Conservation (phyloP, 2,797 vertebrate species). For the Spondyliosoma cantharus region DNA sequence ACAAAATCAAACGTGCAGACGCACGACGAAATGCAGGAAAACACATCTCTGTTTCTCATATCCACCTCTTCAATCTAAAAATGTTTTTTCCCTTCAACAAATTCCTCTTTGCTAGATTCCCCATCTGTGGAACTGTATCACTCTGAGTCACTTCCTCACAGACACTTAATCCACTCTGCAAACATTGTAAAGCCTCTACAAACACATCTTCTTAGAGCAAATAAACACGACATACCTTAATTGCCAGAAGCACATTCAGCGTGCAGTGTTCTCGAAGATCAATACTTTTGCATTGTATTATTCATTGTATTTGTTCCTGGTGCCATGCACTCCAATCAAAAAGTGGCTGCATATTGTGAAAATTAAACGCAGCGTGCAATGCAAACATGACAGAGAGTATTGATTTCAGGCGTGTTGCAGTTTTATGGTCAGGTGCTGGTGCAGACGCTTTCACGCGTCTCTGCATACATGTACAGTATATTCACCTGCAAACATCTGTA, state of each 20-base stretch:
- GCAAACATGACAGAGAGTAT: slow-evolving; percentile 66
- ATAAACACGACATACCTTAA: slow-evolving; percentile 54
- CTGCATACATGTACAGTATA: slow-evolving; percentile 9
- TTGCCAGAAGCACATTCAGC: slow-evolving; percentile 25
- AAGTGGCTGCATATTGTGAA: slow-evolving; percentile 48
- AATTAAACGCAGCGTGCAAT: slow-evolving; percentile 59
- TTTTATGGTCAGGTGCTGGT: slow-evolving; percentile 20
- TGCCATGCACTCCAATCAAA: slow-evolving; percentile 42
- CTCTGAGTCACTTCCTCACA: slow-evolving; percentile 10
- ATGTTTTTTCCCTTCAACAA: neutral
- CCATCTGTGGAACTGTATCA: slow-evolving; percentile 7
- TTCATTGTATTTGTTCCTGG: slow-evolving; percentile 52
- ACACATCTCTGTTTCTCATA: neutral
- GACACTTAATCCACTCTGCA: slow-evolving; percentile 34
- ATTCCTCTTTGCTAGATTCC: neutral
- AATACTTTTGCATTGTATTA: slow-evolving; percentile 58
- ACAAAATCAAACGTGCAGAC: neutral
- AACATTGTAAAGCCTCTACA: slow-evolving; percentile 36
- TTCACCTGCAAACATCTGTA: slow-evolving; percentile 14
- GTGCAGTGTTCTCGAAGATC: slow-evolving; percentile 49
- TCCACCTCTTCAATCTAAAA: neutral
- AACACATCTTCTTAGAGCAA: slow-evolving; percentile 42
- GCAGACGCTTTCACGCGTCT: slow-evolving; percentile 25
- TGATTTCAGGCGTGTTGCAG: slow-evolving; percentile 53
- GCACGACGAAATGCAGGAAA: neutral